Base-by-base conservation (phyloP, 2,888 invertebrate species). In the Argyra leucocephala region DNA sequence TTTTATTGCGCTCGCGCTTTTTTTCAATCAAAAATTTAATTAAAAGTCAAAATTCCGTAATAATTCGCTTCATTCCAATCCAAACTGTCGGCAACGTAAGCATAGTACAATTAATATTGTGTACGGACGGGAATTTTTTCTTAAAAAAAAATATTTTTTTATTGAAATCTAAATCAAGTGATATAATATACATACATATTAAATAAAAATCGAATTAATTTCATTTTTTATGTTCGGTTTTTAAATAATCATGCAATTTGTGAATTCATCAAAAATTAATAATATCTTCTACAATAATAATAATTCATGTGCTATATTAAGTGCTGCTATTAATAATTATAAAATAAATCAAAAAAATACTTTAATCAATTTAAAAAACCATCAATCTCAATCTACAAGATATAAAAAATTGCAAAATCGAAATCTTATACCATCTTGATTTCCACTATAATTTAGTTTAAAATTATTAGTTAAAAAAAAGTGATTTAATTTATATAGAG, bases 361-460 rank as follows among this genome's bases (percentile, higher is more conserved):
- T 48, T 48, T 48, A 18, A 12, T 12, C 18, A 48, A 48, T 48
- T 48, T 18, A 48, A 48, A 18, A 15, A n/a, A 48, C 5, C 15
- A 48, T 5, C 48, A 48, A 48, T 10, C 31, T 31, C 48, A 48
- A 48, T 48, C 48, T 48, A 67, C 63, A 66, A 68, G 66, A 69
- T 69, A 70, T 69, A 71, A 69, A 72, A 71, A 69, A 69, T 69
- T 70, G 70, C 76, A 75, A 75, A 73, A 78, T 75, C 68, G 66
- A 65, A 70, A 70, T 75, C 75, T 73, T 69, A 79, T 78, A 77
- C 75, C 77, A 68, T 77, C 79, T 74, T 79, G 79, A 79, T 79
- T 75, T 74, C 73, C 66, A 69, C 68, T 68, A 64, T 68, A 66
- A 67, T 63, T 62, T 62, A 48, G 48, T 15, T 31, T 7, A 31